A percentile compares a stretch with the other conserved stretches of the same genome.
These are phyloP conservation scores for Meteorus sp. DNA, from an alignment of 1,140 invertebrate genomes.

Conservation along the genomic window DNA sequence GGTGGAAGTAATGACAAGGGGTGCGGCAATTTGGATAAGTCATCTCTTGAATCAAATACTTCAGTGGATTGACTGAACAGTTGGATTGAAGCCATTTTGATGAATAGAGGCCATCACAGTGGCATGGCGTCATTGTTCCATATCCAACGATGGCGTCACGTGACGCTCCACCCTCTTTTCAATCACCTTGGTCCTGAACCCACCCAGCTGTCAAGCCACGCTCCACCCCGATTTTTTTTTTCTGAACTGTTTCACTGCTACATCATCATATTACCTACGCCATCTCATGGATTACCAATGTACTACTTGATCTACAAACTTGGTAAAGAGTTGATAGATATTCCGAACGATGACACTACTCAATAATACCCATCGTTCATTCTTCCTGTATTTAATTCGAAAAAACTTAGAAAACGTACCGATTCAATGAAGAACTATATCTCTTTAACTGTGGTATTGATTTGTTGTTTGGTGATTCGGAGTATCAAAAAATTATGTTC, in stretches of 20 bases:
- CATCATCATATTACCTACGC: constrained; percentile 49
- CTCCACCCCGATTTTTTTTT: constrained; percentile 61
- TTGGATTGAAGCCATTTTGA: constrained; percentile 52
- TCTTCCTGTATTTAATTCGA: no score
- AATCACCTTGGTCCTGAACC: constrained; percentile 59
- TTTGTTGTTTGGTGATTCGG: no score
- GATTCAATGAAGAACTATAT: no score
- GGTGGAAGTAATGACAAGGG: no score
- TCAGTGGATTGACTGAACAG: constrained; percentile 32
- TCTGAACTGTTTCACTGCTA: constrained; percentile 30
- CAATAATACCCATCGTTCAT: constrained; percentile 14
- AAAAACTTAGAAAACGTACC: no score
- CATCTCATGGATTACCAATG: constrained; percentile 48
- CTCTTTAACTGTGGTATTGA: no score
- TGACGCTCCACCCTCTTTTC: constrained; percentile 62
- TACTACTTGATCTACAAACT: constrained; percentile 43
- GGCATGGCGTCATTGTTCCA: constrained; percentile 54
- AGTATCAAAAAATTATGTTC: no score
- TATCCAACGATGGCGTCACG: constrained; percentile 58
- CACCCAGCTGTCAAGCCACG: constrained; percentile 59
- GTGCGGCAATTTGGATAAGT: no score
- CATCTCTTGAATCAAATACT: no score
- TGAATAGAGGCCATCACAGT: constrained; percentile 57
- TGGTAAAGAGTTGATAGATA: constrained; percentile 36
- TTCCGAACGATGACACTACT: constrained; percentile 49